phyloP scores from a whole-genome alignment of 2,888 invertebrate genomes.

The Caenorhabditis uteleia region DNA sequence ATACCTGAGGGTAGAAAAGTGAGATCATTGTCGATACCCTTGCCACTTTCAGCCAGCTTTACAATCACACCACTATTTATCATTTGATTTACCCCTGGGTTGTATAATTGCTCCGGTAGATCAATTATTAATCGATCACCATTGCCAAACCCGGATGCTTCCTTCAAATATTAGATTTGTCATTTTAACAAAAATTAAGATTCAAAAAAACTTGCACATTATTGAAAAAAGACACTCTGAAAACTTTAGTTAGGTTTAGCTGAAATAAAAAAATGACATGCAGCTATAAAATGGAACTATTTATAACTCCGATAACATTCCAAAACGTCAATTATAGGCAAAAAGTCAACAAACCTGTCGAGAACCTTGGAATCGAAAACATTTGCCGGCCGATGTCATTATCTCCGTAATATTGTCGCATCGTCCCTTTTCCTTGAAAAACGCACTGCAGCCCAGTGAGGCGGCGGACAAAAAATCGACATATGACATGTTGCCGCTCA shows the following conservation, averaged over 20 bases:
- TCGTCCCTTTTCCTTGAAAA: constrained; percentile 45
- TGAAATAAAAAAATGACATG: too few relatives aligned
- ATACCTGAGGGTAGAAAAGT: constrained; percentile 57
- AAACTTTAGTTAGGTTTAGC: too few relatives aligned
- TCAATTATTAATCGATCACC: constrained; percentile 54
- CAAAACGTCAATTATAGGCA: neutral
- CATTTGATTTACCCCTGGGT: constrained; percentile 58
- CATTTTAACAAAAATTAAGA: neutral
- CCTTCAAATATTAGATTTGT: constrained; percentile 31
- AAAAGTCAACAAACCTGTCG: constrained; percentile 50
- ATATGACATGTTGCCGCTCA: constrained; percentile 51
- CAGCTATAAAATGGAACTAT: too few relatives aligned
- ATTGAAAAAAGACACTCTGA: too few relatives aligned
- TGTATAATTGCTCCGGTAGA: constrained; percentile 57
- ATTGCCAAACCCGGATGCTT: constrained; percentile 56
- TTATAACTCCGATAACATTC: neutral
- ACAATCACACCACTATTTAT: constrained; percentile 64
- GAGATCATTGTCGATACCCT: constrained; percentile 57
- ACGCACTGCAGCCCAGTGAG: constrained; percentile 50
- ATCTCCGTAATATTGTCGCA: constrained; percentile 54
- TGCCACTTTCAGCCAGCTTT: constrained; percentile 58
- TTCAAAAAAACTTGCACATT: too few relatives aligned
- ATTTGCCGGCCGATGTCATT: constrained; percentile 63
- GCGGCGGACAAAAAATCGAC: constrained; percentile 51
- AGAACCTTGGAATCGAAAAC: constrained; percentile 54